Evolutionary conservation across 2,797 vertebrate genomes (phyloP).

Genomic region (Melanotaenia parkinsoni): DNA sequence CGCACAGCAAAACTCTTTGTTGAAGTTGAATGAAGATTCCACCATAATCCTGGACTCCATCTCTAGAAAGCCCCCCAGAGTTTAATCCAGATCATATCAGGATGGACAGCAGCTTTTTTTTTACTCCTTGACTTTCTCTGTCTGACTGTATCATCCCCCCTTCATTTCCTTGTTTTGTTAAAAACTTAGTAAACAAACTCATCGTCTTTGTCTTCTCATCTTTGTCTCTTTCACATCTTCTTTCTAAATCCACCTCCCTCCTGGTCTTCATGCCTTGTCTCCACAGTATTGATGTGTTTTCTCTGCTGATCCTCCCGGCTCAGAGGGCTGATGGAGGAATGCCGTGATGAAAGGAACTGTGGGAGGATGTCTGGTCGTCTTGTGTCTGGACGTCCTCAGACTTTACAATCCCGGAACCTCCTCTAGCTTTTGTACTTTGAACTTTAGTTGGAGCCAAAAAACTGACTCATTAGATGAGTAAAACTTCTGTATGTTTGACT

Average conservation of each 20-base stretch:
- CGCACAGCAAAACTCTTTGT: not conserved
- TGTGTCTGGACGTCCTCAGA: constrained; percentile 27
- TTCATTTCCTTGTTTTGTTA: too few relatives aligned
- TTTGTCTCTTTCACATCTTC: not conserved
- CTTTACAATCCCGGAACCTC: constrained; percentile 21
- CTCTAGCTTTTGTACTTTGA: constrained; percentile 3
- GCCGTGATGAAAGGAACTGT: constrained; percentile 42
- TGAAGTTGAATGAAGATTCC: not conserved
- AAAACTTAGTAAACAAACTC: not conserved
- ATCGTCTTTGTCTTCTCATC: constrained; percentile 8
- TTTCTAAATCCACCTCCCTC: constrained; percentile 16
- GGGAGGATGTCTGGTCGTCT: constrained; percentile 40
- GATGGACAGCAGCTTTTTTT: not conserved
- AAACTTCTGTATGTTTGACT: not conserved
- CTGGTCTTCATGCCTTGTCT: constrained; percentile 23
- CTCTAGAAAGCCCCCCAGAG: not conserved
- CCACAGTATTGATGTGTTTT: constrained; percentile 40
- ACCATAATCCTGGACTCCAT: not conserved
- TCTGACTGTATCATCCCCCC: too few relatives aligned
- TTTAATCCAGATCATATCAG: not conserved
- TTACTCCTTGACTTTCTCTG: not conserved
- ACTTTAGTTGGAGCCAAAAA: not conserved
- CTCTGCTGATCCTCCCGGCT: constrained; percentile 55
- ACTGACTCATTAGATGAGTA: not conserved
- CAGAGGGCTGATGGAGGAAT: constrained; percentile 59